Percentiles rank a stretch among this genome's conserved stretches.
These are phyloP conservation scores for Calosoma granatense DNA, from an alignment of 1,140 invertebrate species.

Conservation along the genomic window DNA sequence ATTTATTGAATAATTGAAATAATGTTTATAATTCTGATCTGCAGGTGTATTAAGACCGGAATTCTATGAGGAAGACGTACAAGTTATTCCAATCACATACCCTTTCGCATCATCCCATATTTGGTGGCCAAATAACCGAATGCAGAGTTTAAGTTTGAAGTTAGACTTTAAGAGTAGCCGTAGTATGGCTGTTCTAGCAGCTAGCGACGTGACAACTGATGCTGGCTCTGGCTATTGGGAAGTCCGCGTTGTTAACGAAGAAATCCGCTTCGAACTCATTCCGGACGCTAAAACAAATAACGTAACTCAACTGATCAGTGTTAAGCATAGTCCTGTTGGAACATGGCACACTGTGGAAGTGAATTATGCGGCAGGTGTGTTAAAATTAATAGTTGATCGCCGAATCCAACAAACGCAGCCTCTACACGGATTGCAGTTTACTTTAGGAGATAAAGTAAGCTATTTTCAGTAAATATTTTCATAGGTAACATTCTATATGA, in stretches of 20 bases:
- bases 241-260: constrained; percentile 72
- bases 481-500: constrained; percentile 38
- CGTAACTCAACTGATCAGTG: constrained; percentile 60
- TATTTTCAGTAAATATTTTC: not conserved
- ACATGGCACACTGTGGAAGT: constrained; percentile 70
- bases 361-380: constrained; percentile 60
- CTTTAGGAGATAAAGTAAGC: constrained; percentile 44
- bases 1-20: not conserved
- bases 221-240: constrained; percentile 74
- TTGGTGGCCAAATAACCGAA: constrained; percentile 66
- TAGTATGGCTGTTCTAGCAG: constrained; percentile 72
- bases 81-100: constrained; percentile 85
- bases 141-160: constrained; percentile 60
- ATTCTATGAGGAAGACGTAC: constrained; percentile 72
- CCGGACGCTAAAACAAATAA: constrained; percentile 55
- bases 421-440: constrained; percentile 49
- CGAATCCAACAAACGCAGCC: constrained; percentile 54
- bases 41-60: constrained; percentile 59
- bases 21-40: not conserved
- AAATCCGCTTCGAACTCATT: constrained; percentile 69
- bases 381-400: constrained; percentile 64
- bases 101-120: constrained; percentile 81
- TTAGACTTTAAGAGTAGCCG: constrained; percentile 84
- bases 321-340: constrained; percentile 64
- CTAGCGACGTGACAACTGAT: constrained; percentile 61